Evolutionary conservation across 2,113 vertebrate genomes (phyloP).

Genomic region (Pipra filicauda): DNA sequence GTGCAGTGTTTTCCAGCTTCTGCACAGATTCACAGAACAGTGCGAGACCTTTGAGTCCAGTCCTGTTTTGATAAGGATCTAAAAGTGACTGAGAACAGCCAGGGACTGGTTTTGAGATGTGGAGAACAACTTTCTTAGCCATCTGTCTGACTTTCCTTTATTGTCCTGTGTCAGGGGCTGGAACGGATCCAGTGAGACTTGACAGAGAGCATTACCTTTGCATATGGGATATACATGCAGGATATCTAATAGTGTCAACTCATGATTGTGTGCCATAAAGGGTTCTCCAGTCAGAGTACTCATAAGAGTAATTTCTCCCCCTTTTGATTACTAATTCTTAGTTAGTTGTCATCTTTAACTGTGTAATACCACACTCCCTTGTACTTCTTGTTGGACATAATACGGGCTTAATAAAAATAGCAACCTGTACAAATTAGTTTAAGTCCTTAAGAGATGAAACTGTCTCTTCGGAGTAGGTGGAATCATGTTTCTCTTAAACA

Average conservation of each 20-base stretch:
- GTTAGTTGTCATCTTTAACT: not conserved
- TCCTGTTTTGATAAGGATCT: not conserved
- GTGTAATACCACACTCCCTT: not conserved
- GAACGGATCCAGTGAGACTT: not conserved
- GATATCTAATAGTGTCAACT: not conserved
- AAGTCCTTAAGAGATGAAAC: constrained; percentile 17
- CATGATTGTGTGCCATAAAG: not conserved
- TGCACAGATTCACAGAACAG: not conserved
- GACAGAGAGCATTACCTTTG: not conserved
- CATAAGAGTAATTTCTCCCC: not conserved
- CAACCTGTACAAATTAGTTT: not conserved
- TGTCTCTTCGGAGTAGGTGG: constrained; percentile 8
- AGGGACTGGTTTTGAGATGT: not conserved
- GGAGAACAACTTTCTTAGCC: not conserved
- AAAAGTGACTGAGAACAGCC: not conserved
- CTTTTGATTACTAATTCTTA: not conserved
- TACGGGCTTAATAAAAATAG: constrained; percentile 29
- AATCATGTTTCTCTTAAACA: constrained; percentile 26
- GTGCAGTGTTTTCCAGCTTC: not conserved
- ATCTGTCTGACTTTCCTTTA: not conserved
- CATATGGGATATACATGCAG: not conserved
- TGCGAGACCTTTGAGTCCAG: not conserved
- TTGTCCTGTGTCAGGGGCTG: not conserved
- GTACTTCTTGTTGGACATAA: not conserved
- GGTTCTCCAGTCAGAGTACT: not conserved